Base-by-base conservation (phyloP, 2,797 vertebrate species). In the Sebastolobus alascanus region DNA sequence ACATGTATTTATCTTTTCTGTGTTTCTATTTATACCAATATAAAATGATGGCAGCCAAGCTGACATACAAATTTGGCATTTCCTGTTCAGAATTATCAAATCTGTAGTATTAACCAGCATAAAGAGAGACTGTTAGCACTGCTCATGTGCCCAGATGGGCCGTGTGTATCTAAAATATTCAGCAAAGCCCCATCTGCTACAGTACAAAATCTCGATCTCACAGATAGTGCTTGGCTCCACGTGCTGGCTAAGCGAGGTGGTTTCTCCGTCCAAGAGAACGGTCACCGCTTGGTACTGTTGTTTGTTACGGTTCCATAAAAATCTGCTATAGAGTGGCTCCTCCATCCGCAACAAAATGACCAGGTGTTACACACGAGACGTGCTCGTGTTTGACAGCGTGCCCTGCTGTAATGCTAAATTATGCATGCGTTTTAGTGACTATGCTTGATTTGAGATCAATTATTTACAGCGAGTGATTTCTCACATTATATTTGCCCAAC, bases 111-210 rank as follows among this genome's bases (percentile, higher is more conserved):
- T 77, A 77, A 80, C 70, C 64, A 73, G 59, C 75, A 71, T 33
- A 40, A 75, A 86, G 38, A 64, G 68, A 80, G 73, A 73, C 29
- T 63, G 84, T 73, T 67, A 75, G 73, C 52, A 16, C 59, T 84
- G 77, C 31, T 77, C n/a, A 27, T 80, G 79, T 82, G 76, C 69
- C 84, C 91, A 91, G 88, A 91, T 91, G 91, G 90, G 84, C 81
- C 29, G 1, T 79, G 87, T 88, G 85, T 77, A 82, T 90, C 82
- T 90, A 85, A 92, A 94, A 89, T 89, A 92, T 92, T 93, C 89
- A 90, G 85, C 76, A 79, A 81, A 88, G 90, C 63, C 84, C 90
- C 91, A 93, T 93, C 90, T 93, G 92, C 89, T 90, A 80, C 82
- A 68, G 74, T 90, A 88, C 84, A 90, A 90, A 90, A 87, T 92